phyloP scores from a whole-genome alignment of 53 echinoderm and acorn worm species.

The Echinometra lucunter region DNA sequence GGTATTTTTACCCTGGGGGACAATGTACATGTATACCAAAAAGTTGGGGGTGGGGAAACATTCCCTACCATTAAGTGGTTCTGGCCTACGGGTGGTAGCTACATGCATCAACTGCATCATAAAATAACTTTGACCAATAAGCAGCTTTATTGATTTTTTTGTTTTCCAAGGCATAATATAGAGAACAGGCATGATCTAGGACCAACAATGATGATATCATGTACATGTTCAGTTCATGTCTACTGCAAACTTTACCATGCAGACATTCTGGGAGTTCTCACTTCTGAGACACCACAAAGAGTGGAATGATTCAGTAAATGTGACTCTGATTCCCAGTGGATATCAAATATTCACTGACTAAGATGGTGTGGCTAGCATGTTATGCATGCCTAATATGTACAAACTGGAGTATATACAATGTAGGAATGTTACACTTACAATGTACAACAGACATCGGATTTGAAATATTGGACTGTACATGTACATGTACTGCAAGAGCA shows the following conservation, averaged over 20 bases:
- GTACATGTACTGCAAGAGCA: neutral
- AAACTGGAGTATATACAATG: neutral
- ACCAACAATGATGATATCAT: too few relatives aligned
- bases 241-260: neutral
- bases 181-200: too few relatives aligned
- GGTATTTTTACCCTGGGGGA: too few relatives aligned
- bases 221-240: neutral
- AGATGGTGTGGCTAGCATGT: neutral
- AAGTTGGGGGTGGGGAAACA: too few relatives aligned
- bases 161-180: too few relatives aligned
- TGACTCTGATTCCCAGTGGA: neutral
- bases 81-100: too few relatives aligned
- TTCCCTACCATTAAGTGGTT: too few relatives aligned
- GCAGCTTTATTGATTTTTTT: too few relatives aligned
- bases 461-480: neutral
- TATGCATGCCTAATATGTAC: neutral
- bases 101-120: too few relatives aligned
- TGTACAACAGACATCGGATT: too few relatives aligned
- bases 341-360: neutral
- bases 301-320: conserved; percentile 19
- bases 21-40: too few relatives aligned
- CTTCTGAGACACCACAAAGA: neutral
- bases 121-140: too few relatives aligned
- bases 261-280: neutral
- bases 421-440: neutral